Evolutionary conservation across 2,797 vertebrate species (phyloP).

Genomic region (Enteromius treurensis): DNA sequence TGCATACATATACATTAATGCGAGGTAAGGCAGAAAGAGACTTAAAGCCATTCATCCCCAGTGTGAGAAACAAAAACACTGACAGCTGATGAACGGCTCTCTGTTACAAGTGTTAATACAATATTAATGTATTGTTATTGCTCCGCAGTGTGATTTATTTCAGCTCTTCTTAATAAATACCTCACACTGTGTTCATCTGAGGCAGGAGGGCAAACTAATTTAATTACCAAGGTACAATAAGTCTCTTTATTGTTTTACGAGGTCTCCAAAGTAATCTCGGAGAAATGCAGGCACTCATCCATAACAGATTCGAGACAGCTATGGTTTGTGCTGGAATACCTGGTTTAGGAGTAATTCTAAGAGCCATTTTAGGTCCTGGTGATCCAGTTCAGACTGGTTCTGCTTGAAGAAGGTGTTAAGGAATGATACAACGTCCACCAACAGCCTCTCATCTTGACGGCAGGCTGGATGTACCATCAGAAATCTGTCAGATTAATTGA

Average conservation of each 20-base stretch:
- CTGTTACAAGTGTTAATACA: conserved; percentile 58
- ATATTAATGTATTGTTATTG: conserved; percentile 61
- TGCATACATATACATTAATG: conserved; percentile 77
- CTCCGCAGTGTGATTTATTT: conserved; percentile 65
- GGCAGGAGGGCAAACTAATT: conserved; percentile 48
- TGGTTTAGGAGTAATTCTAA: conserved; percentile 88
- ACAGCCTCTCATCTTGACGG: conserved; percentile 89
- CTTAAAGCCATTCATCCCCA: conserved; percentile 63
- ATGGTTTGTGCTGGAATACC: conserved; percentile 72
- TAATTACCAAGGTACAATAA: conserved; percentile 53
- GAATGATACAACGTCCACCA: conserved; percentile 89
- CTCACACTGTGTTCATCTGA: conserved; percentile 50
- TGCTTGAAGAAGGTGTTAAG: conserved; percentile 86
- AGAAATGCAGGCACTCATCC: background rate
- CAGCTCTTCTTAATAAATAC: conserved; percentile 59
- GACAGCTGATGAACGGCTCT: conserved; percentile 8
- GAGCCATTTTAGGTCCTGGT: conserved; percentile 86
- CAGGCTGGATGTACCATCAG: conserved; percentile 90
- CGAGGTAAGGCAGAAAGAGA: conserved; percentile 60
- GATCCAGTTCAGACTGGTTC: conserved; percentile 68
- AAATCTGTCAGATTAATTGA: conserved; percentile 81
- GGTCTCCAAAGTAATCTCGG: conserved; percentile 16
- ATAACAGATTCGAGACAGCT: conserved; percentile 1
- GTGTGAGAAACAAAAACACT: conserved; percentile 59
- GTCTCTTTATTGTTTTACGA: conserved; percentile 44